These are phyloP conservation scores for Porites evermanni DNA, from an alignment of 92 coral and sea anemone species.

Conservation along the genomic window DNA sequence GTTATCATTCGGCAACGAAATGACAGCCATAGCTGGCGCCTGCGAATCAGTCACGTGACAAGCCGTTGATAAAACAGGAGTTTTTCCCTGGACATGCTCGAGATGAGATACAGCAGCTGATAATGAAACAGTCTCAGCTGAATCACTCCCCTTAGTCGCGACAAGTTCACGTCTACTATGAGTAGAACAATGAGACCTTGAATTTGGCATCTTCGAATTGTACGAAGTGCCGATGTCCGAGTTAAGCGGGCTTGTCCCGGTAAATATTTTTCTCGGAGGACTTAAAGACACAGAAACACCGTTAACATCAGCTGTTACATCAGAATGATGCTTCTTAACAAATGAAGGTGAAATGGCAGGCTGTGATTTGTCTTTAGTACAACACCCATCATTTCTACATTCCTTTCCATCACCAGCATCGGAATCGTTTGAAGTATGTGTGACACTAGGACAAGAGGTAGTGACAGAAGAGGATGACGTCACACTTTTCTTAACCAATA, in stretches of 20 bases:
- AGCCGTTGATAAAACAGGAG: conserved; percentile 6
- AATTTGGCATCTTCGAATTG: conserved; percentile 5
- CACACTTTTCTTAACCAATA: conserved; percentile 6
- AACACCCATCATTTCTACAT: neutral
- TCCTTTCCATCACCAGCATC: neutral
- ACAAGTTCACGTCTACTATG: conserved; percentile 1
- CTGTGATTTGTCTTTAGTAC: neutral
- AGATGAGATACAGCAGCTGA: conserved; percentile 10
- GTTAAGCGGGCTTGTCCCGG: conserved; percentile 48
- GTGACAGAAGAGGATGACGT: conserved; percentile 5
- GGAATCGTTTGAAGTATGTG: neutral
- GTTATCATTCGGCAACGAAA: conserved; percentile 29
- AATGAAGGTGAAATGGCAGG: neutral
- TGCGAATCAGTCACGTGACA: conserved; percentile 33
- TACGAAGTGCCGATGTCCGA: conserved; percentile 43
- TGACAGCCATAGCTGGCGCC: conserved; percentile 40
- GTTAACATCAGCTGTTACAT: neutral
- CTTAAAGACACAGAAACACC: conserved; percentile 29
- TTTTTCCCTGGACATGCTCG: conserved; percentile 18
- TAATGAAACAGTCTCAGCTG: conserved; percentile 34
- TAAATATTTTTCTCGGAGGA: conserved; percentile 30
- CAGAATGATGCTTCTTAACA: conserved; percentile 9
- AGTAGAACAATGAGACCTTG: neutral
- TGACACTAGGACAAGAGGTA: neutral
- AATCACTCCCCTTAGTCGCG: conserved; percentile 3